Percentiles rank a stretch among this genome's conserved stretches.
These are phyloP conservation scores for Craterocephalus amniculus DNA, from an alignment of 2,797 vertebrate genomes.

Conservation along the genomic window DNA sequence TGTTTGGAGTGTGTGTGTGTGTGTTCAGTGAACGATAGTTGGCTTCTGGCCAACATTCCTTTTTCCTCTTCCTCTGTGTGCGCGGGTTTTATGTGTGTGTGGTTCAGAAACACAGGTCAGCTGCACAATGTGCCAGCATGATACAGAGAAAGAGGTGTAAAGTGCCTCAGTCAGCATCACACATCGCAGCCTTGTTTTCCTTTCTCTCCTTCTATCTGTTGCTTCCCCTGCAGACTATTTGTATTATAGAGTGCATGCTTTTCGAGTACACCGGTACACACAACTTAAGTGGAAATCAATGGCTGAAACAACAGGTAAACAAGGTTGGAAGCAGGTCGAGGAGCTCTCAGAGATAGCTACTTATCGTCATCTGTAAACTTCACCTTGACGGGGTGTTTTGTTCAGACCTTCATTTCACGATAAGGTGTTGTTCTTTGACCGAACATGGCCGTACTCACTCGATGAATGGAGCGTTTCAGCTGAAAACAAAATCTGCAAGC, in stretches of 20 bases:
- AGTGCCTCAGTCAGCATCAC: conserved; percentile 63
- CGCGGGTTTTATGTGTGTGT: conserved; percentile 3
- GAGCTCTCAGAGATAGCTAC: not conserved
- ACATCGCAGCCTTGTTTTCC: conserved; percentile 27
- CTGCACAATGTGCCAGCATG: conserved; percentile 42
- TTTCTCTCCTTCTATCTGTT: conserved; percentile 17
- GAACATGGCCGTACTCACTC: not conserved
- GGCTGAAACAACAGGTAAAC: not conserved
- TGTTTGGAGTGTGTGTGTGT: conserved; percentile 17
- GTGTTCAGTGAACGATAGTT: conserved; percentile 43
- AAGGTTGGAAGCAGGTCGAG: not conserved
- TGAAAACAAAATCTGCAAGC: not conserved
- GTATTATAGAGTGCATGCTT: not conserved
- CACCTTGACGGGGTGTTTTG: not conserved
- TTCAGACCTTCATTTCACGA: not conserved
- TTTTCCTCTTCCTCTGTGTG: conserved; percentile 28
- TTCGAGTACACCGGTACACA: not conserved
- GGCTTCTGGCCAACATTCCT: conserved; percentile 46
- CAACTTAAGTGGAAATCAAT: conserved; percentile 25
- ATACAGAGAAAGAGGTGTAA: conserved; percentile 45
- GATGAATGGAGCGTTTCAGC: not conserved
- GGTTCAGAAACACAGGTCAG: conserved; percentile 47
- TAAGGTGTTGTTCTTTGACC: not conserved
- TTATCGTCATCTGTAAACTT: not conserved
- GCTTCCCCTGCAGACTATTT: not conserved